These are phyloP conservation scores for Rhagonycha lutea DNA, from an alignment of 2,888 invertebrate genomes.

Conservation along the genomic window DNA sequence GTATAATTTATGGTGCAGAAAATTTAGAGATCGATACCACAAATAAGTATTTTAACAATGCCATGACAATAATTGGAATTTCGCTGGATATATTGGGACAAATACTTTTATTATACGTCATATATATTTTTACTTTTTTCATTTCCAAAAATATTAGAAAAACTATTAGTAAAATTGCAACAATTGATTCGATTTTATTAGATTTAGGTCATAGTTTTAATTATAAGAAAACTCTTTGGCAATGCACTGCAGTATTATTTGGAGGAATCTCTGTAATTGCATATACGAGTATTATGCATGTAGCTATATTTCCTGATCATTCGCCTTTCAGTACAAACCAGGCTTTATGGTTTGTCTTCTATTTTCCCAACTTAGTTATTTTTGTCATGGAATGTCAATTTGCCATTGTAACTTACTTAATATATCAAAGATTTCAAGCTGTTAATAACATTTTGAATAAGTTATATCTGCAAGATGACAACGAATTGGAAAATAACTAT, in stretches of 20 bases:
- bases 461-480: slow-evolving; percentile 4
- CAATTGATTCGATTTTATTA: slow-evolving; percentile 14
- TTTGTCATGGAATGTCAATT: slow-evolving; percentile 26
- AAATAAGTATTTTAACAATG: slow-evolving; percentile 15
- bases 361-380: slow-evolving; percentile 16
- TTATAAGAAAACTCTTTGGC: slow-evolving; percentile 18
- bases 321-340: slow-evolving; percentile 2
- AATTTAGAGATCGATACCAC: background rate
- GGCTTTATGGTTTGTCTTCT: slow-evolving; percentile 20
- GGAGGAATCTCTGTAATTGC: slow-evolving; percentile 10
- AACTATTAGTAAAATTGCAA: slow-evolving; percentile 9
- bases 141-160: slow-evolving; percentile 8
- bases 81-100: slow-evolving; percentile 18
- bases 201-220: slow-evolving; percentile 11
- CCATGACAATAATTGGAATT: slow-evolving; percentile 23
- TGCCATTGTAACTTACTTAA: slow-evolving; percentile 14
- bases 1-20: slow-evolving; percentile 12
- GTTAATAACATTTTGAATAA: slow-evolving; percentile 15
- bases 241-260: slow-evolving; percentile 7
- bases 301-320: background rate
- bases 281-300: slow-evolving; percentile 10
- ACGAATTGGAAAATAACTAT: background rate
- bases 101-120: slow-evolving; percentile 20
- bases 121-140: slow-evolving; percentile 17
- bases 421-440: slow-evolving; percentile 17